These are phyloP conservation scores for Cairina moschata DNA, from an alignment of 2,113 vertebrate genomes.

Conservation along the genomic window DNA sequence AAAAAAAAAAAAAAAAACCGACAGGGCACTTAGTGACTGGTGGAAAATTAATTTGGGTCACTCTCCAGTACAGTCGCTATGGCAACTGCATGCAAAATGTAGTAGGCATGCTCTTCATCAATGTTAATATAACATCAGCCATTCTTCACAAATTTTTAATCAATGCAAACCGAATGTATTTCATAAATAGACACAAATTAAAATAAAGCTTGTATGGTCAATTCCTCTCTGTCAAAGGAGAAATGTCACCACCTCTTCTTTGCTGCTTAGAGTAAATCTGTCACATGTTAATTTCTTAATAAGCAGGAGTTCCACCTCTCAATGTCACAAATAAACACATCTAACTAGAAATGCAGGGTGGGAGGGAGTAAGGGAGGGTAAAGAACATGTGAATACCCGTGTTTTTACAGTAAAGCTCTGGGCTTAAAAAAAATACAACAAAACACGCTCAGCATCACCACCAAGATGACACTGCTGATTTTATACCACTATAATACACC, in stretches of 20 bases:
- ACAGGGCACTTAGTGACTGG: slow-evolving; percentile 57
- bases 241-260: not conserved
- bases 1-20: not conserved
- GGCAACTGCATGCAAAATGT: slow-evolving; percentile 71
- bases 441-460: not conserved
- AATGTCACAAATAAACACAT: not conserved
- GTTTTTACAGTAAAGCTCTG: not conserved
- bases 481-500: not conserved
- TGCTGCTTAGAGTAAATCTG: not conserved
- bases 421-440: not conserved
- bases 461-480: not conserved
- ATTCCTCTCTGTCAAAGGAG: not conserved
- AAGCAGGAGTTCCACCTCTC: not conserved
- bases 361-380: not conserved
- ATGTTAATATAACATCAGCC: slow-evolving; percentile 47
- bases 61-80: slow-evolving; percentile 67
- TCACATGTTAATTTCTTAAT: not conserved
- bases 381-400: not conserved
- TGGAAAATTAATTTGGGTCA: slow-evolving; percentile 79
- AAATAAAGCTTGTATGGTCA: not conserved
- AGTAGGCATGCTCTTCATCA: slow-evolving; percentile 43
- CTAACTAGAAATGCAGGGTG: not conserved
- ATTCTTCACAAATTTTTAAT: slow-evolving; percentile 46
- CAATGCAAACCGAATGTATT: slow-evolving; percentile 18
- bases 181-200: not conserved